A percentile compares a stretch with the other conserved stretches of the same genome.
phyloP scores from a whole-genome alignment of 2,797 vertebrate genomes.

The Schizopygopsis malacanthus region DNA sequence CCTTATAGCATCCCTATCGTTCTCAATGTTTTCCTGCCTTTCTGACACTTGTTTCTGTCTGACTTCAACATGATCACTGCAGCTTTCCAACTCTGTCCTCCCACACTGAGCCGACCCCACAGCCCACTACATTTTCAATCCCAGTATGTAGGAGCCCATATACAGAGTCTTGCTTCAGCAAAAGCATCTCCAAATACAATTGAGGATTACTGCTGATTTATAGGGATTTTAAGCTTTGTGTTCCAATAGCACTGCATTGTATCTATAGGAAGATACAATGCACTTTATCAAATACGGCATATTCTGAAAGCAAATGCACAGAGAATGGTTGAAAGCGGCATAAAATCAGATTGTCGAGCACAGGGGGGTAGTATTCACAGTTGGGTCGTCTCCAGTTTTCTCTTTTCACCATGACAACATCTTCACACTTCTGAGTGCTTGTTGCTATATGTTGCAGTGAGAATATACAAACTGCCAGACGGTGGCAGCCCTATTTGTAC shows the following conservation, averaged over 20 bases:
- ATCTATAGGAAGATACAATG: not conserved
- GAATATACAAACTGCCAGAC: slow-evolving; percentile 69
- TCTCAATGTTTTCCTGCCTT: slow-evolving; percentile 54
- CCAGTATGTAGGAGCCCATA: slow-evolving; percentile 66
- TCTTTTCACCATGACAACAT: slow-evolving; percentile 85
- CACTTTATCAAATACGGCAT: slow-evolving; percentile 50
- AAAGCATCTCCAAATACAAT: not conserved
- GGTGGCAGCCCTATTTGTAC: slow-evolving; percentile 71
- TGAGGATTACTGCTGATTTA: slow-evolving; percentile 28
- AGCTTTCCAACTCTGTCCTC: slow-evolving; percentile 66
- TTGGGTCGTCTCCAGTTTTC: slow-evolving; percentile 74
- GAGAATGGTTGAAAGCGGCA: slow-evolving; percentile 56
- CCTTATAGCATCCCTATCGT: slow-evolving; percentile 43
- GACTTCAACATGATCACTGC: slow-evolving; percentile 64
- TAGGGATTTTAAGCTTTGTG: slow-evolving; percentile 10
- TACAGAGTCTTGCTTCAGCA: slow-evolving; percentile 12
- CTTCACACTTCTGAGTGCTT: slow-evolving; percentile 72
- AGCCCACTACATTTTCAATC: slow-evolving; percentile 72
- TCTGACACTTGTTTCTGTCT: slow-evolving; percentile 58
- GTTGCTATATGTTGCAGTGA: slow-evolving; percentile 63
- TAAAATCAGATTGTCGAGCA: slow-evolving; percentile 66
- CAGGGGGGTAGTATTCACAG: slow-evolving; percentile 68
- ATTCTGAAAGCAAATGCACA: slow-evolving; percentile 38
- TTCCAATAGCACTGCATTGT: not conserved
- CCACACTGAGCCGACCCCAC: slow-evolving; percentile 69